Evolutionary conservation across 2,888 invertebrate genomes (phyloP).

Genomic region (Nemotelus nigrinus): DNA sequence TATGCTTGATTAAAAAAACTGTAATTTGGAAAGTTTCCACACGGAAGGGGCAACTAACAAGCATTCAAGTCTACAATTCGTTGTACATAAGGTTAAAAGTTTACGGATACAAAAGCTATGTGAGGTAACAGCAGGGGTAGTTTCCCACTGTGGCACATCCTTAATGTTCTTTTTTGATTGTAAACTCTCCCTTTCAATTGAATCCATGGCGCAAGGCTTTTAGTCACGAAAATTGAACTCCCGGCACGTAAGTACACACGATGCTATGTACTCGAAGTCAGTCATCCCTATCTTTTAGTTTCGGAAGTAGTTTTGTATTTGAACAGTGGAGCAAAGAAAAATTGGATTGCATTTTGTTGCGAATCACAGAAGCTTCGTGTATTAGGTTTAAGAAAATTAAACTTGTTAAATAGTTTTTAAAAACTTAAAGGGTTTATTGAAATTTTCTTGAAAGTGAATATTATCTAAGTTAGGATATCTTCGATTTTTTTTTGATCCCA

Average conservation of each 20-base stretch:
- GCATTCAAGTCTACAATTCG: background rate
- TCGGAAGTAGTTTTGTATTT: background rate
- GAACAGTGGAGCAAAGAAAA: conserved; percentile 31
- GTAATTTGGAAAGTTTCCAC: conserved; percentile 49
- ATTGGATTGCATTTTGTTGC: conserved; percentile 41
- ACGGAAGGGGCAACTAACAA: conserved; percentile 19
- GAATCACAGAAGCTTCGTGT: background rate
- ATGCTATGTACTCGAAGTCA: conserved; percentile 36
- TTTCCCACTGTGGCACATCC: conserved; percentile 4
- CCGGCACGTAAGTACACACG: conserved; percentile 28
- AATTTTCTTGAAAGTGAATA: background rate
- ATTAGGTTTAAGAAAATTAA: background rate
- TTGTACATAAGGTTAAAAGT: background rate
- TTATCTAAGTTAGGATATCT: no score
- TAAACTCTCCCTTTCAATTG: conserved; percentile 35
- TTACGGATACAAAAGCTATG: background rate
- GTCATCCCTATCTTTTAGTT: conserved; percentile 40
- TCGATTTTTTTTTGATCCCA: no score
- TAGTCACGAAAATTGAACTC: conserved; percentile 34
- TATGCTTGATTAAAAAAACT: conserved; percentile 37
- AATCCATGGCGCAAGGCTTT: conserved; percentile 27
- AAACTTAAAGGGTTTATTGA: background rate
- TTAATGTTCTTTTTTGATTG: conserved; percentile 26
- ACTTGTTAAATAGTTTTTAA: background rate
- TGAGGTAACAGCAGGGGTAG: background rate